Conservation (phyloP, 2,113 vertebrate genomes). For the Periophthalmus modestus region DNA sequence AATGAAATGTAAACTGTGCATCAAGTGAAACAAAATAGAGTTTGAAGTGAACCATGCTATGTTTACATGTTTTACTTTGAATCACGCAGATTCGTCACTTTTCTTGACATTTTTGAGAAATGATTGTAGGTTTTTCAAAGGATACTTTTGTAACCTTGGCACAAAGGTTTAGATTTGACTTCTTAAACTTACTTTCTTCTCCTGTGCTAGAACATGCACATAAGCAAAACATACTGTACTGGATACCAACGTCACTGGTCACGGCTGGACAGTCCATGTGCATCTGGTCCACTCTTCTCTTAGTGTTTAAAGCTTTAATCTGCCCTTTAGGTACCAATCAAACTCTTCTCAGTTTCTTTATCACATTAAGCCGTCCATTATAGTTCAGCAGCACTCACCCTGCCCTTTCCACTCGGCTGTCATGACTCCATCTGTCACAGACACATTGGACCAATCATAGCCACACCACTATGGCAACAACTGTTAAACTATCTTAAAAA, state of each 20-base stretch:
- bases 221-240: neutral
- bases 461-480: neutral
- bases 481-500: neutral
- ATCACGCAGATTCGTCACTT: too few species aligned
- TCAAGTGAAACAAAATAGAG: too few species aligned
- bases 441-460: conserved; percentile 15
- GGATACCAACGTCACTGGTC: neutral
- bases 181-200: too few species aligned
- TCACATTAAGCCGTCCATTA: conserved; percentile 28
- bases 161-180: too few species aligned
- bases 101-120: too few species aligned
- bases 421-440: conserved; percentile 53
- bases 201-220: neutral
- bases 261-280: neutral
- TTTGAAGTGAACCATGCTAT: too few species aligned
- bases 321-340: conserved; percentile 47
- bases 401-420: conserved; percentile 29
- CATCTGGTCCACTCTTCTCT: conserved; percentile 29
- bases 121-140: too few species aligned
- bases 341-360: conserved; percentile 40
- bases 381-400: conserved; percentile 18
- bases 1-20: too few species aligned
- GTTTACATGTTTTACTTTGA: too few species aligned
- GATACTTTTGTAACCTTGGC: too few species aligned
- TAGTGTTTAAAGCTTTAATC: conserved; percentile 60